Conservation (phyloP, 92 coral and sea anemone species). For the Porites divaricata region DNA sequence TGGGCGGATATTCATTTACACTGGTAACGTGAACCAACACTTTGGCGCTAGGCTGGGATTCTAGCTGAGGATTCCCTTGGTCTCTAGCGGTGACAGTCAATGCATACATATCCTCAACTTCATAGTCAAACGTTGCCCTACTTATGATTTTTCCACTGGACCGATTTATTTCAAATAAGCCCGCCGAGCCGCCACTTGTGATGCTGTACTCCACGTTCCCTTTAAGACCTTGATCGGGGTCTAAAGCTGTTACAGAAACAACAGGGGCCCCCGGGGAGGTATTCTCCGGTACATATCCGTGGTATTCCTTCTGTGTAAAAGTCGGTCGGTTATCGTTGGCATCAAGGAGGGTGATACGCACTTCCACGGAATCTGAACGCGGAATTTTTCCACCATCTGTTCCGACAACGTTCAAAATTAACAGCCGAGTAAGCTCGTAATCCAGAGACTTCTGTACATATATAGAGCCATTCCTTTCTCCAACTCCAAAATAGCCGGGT, state of each 20-base stretch:
- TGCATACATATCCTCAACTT: constrained; percentile 53
- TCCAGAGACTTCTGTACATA: constrained; percentile 76
- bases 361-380: constrained; percentile 65
- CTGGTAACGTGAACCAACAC: constrained; percentile 77
- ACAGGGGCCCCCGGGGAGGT: constrained; percentile 62
- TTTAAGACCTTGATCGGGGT: constrained; percentile 69
- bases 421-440: constrained; percentile 63
- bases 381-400: constrained; percentile 81
- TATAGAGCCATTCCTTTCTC: constrained; percentile 77
- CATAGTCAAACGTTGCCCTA: constrained; percentile 81
- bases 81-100: constrained; percentile 85
- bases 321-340: constrained; percentile 92
- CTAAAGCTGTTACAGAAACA: constrained; percentile 79
- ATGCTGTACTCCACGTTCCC: constrained; percentile 68
- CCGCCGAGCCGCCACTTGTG: constrained; percentile 35
- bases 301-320: constrained; percentile 65
- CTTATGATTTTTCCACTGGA: constrained; percentile 75
- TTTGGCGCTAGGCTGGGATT: constrained; percentile 69
- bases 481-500: constrained; percentile 78
- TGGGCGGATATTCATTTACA: constrained; percentile 83
- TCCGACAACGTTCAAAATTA: constrained; percentile 72
- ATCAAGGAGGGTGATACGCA: constrained; percentile 71
- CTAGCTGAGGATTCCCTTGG: constrained; percentile 72
- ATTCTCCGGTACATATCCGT: constrained; percentile 79
- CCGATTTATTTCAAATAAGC: constrained; percentile 67